Percentiles rank a stretch among this genome's conserved stretches.
These are phyloP conservation scores for Timandra comae DNA, from an alignment of 2,888 invertebrate species.

Conservation along the genomic window DNA sequence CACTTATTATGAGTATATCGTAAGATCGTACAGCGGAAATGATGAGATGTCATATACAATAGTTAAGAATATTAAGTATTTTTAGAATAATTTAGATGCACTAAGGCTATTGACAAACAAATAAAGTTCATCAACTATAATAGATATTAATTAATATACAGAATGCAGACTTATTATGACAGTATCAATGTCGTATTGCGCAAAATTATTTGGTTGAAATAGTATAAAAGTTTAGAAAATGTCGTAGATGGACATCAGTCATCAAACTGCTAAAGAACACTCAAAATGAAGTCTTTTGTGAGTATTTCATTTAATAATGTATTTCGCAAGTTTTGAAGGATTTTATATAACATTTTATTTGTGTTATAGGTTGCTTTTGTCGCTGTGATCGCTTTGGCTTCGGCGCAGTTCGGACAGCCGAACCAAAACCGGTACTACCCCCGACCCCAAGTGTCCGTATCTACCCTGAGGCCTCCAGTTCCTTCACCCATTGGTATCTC, in stretches of 20 bases:
- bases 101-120: conserved; percentile 13
- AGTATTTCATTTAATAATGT: conserved; percentile 22
- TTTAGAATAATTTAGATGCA: conserved; percentile 6
- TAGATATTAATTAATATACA: conserved; percentile 32
- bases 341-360: not conserved
- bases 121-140: conserved; percentile 20
- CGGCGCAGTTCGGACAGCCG: conserved; percentile 37
- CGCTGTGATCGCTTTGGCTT: conserved; percentile 44
- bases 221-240: conserved; percentile 40
- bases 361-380: conserved; percentile 35
- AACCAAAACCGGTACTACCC: conserved; percentile 8
- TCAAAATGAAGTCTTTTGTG: conserved; percentile 50
- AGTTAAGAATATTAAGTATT: conserved; percentile 2
- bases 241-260: conserved; percentile 32
- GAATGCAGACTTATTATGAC: conserved; percentile 37
- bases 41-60: not conserved
- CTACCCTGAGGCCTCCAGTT: conserved; percentile 1
- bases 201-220: conserved; percentile 30
- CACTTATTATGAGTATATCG: not conserved
- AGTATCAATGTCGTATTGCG: conserved; percentile 49
- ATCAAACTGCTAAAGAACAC: conserved; percentile 21
- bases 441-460: conserved; percentile 12
- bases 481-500: conserved; percentile 11
- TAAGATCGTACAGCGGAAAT: not conserved
- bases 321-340: not conserved